Evolutionary conservation across 2,888 invertebrate species (phyloP), one percentile per base, ranked within the genome.

Genomic region (Acanthococcus lagerstroemiae): DNA sequence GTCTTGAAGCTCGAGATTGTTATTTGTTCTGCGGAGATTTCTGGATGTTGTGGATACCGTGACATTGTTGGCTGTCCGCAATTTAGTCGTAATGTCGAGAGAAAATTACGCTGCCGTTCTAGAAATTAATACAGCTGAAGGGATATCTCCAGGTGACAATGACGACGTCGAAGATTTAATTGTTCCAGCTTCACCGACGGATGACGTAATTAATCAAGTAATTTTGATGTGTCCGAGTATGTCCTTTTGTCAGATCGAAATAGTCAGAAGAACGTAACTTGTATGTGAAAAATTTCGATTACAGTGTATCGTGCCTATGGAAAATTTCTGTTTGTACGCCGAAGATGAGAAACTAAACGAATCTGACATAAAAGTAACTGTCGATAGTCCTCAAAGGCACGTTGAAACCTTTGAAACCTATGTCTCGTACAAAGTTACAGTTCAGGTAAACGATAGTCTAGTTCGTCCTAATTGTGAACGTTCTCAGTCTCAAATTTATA

Each of bases 361-460:
- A n/a, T 68, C 79, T 5, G 85, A 86, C 73, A 74, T 86, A 17
- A 82, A 82, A 74, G 82, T 85, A 3, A 79, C 81, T 74, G 84
- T 87, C 30, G 87, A 86, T 72, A 84, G 82, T 76, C 86, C 86
- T 5, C 85, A 86, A 72, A 86, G 86, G 73, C 84, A 86, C 75
- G 77, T 84, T 54, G 84, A 85, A 71, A 83, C 84, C 0, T 78
- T 86, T 72, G 87, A 86, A 73, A 85, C 86, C 0, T 87, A 82
- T 71, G 83, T 87, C 61, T 83, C 85, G 55, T 87, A 85, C 73
- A 77, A 84, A 58, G 80, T 86, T 37, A 82, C 82, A n/a, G 83
- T 84, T 1, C 83, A 81, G 76, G 84, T 84, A 73, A 72, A n/a
- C n/a, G n/a, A n/a, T n/a, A n/a, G n/a, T n/a, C n/a, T n/a, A n/a